Evolutionary conservation across 2,888 invertebrate genomes (phyloP), one percentile per base, ranked within the genome.

Genomic region (Andrena bicolor): DNA sequence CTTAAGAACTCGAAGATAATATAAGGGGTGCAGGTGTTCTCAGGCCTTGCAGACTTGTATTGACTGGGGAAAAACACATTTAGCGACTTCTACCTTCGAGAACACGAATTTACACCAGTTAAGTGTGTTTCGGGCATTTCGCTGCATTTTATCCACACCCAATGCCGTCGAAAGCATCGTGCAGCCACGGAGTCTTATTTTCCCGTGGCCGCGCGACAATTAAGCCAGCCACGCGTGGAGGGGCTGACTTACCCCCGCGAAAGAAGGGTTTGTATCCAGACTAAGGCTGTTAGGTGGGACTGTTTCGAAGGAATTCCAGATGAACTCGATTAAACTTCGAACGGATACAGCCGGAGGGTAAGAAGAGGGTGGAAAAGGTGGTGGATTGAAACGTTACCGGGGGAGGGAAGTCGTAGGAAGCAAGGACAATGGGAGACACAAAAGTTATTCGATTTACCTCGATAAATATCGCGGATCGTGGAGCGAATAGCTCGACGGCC

Each of bases 291-390:
- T 69, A 65, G 53, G 41, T 58, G 35, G 26, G 61, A 49, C 49
- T 41, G 35, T 74, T 71, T 23, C 65, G 70, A 71, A 77, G 82
- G 83, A 77, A 82, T 77, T 77, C 32, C 49, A 63, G 73, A 83
- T 80, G 69, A 80, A 80, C 75, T 80, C 82, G 81, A 82, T 82
- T 82, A 80, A 82, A 82, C 81, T 80, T 76, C 49, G 56, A 76
- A 51, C 64, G 63, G 71, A 51, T 63, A 69, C 70, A 41, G 48
- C 6, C 16, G 4, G n/a, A 51, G 32, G 41, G 16, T 20, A 49
- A 10, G 23, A 56, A 13, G 10, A 56, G 56, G 23, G 56, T 23
- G 56, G 20, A 4, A 13, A n/a, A 41, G 10, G 28, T 26, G 26
- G n/a, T 20, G 69, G 60, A 83, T 83, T 74, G 82, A 82, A 82